Base-by-base conservation (phyloP, 1,140 invertebrate species). In the Sminthurinus signatus region DNA sequence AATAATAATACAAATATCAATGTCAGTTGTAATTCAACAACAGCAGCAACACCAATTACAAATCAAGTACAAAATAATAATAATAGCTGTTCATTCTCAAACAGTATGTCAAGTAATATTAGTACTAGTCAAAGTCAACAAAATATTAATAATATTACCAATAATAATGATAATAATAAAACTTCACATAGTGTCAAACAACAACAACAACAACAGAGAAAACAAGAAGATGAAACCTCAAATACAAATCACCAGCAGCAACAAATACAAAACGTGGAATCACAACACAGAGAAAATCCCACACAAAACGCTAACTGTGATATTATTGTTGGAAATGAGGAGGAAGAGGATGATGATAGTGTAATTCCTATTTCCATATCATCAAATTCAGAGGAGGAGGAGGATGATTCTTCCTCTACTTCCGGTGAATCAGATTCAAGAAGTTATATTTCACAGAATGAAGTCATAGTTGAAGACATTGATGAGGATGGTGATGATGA, bases 401-500 rank as follows among this genome's bases (percentile, higher is more conserved):
- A n/a, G n/a, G n/a, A n/a, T n/a, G n/a, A n/a, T n/a, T n/a, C n/a
- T n/a, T n/a, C n/a, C n/a, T n/a, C n/a, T n/a, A n/a, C n/a, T n/a
- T n/a, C n/a, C n/a, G n/a, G n/a, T 25, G 19, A 25, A 17, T 62
- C 64, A 29, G 52, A 62, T 17, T 51, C 51, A 2, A 46, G 39
- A 58, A 62, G 60, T 25, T 39, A 21, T 29, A 21, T 62, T 50
- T 61, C 59, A n/a, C 48, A 65, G 29, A 51, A 58, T 17, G 64
- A 65, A 50, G 17, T 55, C 2, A 57, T 65, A 3, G 64, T 60
- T 0, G 64, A 62, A 29, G 64, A 62, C 28, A 58, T 56, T 0
- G 60, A 69, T 29, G 67, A 69, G 39, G 67, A 64, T 10, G 62
- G 61, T 57, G 66, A 61, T 2, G 31, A 39, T 32, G 59, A 46